Evolutionary conservation across 2,113 vertebrate species (phyloP).

Genomic region (Chlamydotis undulata): DNA sequence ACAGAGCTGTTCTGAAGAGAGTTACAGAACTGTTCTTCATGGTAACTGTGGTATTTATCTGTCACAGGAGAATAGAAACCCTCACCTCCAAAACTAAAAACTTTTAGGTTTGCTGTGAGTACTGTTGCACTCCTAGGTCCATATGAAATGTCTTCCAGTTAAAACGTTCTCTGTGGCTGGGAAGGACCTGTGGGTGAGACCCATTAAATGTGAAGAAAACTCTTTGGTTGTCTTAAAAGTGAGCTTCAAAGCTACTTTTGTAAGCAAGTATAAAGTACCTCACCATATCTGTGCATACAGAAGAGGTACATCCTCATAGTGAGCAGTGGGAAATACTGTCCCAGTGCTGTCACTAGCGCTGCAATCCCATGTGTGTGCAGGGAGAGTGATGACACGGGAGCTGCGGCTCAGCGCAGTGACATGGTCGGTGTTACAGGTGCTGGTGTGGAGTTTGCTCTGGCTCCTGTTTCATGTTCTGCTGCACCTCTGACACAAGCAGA

Average conservation of each 20-base stretch:
- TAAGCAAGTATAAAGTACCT: neutral
- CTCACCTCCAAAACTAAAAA: neutral
- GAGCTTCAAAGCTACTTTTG: neutral
- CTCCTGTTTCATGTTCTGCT: neutral
- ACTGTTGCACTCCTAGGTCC: neutral
- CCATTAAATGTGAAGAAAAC: neutral
- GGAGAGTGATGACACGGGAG: neutral
- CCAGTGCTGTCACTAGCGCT: fast-evolving
- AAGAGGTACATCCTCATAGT: neutral
- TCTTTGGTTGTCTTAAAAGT: neutral
- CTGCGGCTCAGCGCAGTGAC: neutral
- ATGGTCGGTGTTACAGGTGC: neutral
- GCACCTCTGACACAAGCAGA: neutral
- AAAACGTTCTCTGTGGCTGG: neutral
- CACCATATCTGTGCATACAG: neutral
- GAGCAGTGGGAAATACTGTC: neutral
- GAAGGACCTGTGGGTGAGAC: neutral
- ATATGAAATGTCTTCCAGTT: neutral
- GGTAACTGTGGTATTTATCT: neutral
- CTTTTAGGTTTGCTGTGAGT: neutral
- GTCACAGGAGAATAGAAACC: neutral
- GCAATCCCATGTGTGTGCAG: fast-evolving
- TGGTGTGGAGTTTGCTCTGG: neutral
- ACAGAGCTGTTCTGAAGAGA: neutral
- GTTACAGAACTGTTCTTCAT: neutral